Base-by-base conservation (phyloP, 2,113 vertebrate genomes). In the Suricata suricatta region DNA sequence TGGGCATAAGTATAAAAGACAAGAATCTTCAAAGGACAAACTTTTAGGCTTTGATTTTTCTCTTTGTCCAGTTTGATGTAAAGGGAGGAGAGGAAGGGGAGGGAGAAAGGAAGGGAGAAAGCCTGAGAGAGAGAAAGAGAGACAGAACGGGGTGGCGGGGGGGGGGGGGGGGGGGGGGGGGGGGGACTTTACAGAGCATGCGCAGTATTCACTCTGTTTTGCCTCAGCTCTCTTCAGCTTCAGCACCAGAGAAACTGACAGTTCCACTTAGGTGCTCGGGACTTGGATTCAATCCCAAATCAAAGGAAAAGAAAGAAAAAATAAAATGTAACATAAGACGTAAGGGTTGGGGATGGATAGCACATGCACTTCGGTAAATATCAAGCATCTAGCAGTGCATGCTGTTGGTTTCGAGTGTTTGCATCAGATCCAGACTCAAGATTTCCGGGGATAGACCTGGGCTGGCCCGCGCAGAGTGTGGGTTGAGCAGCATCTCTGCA, bases 11-110 rank as follows among this genome's bases (percentile, higher is more conserved):
- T 44, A 35, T 35, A 57, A 90, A 95, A 95, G 84, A 95, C 84
- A 87, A 94, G 68, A 92, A 29, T 94, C 81, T 93, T 94, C 88
- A 94, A 88, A 97, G 60, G 17, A 41, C 47, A 52, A 54, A 38
- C 35, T 77, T 35, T 60, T 63, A 68, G 38, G n/a, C 68, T 97
- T 91, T 91, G 77, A 93, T 52, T 33, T 52, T 81, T 38, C 50
- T 38, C 44, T 23, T 50, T 38, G 35, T 44, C 68, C 47, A 44
- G 69, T 52, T 25, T 44, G 74, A 77, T 60, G 35, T 0, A 2
- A 23, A 10, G 13, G 2, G 29, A 4, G 27, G n/a, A 10, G 11
- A 23, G n/a, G 38, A 1, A 3, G 25, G 15, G 1, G 4, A 15
- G 16, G 12, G 14, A 3, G 14, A 33, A 25, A 14, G 7, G 35